These are phyloP conservation scores for Drosophila neotestacea DNA, from an alignment of 2,888 invertebrate species.

Conservation along the genomic window DNA sequence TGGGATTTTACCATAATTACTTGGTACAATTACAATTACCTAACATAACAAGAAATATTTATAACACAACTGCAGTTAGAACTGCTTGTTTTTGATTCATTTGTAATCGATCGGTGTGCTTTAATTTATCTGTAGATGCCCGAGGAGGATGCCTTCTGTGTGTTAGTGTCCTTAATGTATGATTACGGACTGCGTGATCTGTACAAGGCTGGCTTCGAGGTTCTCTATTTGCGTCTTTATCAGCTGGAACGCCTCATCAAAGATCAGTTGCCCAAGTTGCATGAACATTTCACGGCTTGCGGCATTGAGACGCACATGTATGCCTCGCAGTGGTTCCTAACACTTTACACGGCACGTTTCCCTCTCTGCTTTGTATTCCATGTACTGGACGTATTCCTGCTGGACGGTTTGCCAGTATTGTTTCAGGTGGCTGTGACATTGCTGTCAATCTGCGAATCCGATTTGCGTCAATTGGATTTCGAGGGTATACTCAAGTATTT, in stretches of 20 bases:
- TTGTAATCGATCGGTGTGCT: background rate
- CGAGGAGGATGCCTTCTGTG: slow-evolving; percentile 99
- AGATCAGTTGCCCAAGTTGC: slow-evolving; percentile 93
- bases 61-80: background rate
- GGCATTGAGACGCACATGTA: slow-evolving; percentile 99
- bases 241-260: slow-evolving; percentile 95
- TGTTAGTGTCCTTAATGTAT: slow-evolving; percentile 98
- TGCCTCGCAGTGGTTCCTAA: slow-evolving; percentile 99
- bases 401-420: slow-evolving; percentile 97
- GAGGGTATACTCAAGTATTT: slow-evolving; percentile 99
- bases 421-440: slow-evolving; percentile 98
- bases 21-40: background rate
- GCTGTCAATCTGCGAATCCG: slow-evolving; percentile 95
- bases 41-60: background rate
- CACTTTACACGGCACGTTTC: slow-evolving; percentile 99
- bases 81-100: slow-evolving; percentile 23
- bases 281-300: slow-evolving; percentile 92
- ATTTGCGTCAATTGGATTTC: slow-evolving; percentile 96
- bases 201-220: slow-evolving; percentile 98
- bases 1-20: background rate
- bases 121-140: slow-evolving; percentile 92
- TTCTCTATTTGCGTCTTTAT: slow-evolving; percentile 96
- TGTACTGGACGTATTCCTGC: slow-evolving; percentile 97
- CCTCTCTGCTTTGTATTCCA: slow-evolving; percentile 98
- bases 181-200: slow-evolving; percentile 97